Evolutionary conservation across 2,797 vertebrate species (phyloP).

Genomic region (Hippocampus kuda): DNA sequence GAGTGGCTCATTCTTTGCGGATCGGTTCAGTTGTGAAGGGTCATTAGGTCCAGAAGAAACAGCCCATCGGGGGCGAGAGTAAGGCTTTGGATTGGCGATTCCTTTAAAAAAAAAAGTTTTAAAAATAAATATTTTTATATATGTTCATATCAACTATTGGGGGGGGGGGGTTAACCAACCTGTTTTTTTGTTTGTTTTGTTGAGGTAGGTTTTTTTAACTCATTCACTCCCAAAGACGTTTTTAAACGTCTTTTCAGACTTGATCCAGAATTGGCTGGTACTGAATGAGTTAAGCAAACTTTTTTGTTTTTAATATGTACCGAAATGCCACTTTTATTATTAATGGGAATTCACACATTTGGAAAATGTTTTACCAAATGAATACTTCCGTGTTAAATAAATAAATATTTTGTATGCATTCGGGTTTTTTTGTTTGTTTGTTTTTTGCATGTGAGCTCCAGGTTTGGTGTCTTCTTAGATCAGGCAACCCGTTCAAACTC

Average conservation of each 20-base stretch:
- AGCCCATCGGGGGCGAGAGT: conserved; percentile 56
- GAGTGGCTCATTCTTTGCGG: conserved; percentile 40
- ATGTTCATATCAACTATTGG: conserved; percentile 44
- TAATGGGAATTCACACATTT: conserved; percentile 38
- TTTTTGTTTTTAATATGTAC: conserved; percentile 50
- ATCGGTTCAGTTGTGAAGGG: conserved; percentile 33
- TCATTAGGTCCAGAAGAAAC: conserved; percentile 56
- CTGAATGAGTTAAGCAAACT: conserved; percentile 53
- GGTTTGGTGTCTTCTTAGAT: conserved; percentile 40
- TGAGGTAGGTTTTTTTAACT: conserved; percentile 66
- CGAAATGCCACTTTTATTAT: conserved; percentile 60
- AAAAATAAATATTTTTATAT: conserved; percentile 70
- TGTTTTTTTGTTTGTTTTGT: conserved; percentile 33
- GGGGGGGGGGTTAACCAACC: conserved; percentile 51
- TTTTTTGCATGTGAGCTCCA: conserved; percentile 40
- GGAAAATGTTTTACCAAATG: conserved; percentile 36
- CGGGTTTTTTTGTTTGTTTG: conserved; percentile 23
- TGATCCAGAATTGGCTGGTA: too few relatives aligned
- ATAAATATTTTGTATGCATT: conserved; percentile 66
- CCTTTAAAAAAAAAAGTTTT: conserved; percentile 15
- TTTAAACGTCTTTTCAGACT: too few relatives aligned
- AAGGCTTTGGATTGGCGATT: conserved; percentile 75
- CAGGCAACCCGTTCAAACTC: background rate
- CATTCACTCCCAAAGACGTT: too few relatives aligned
- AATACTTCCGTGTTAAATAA: conserved; percentile 60